Conservation (phyloP, 1,140 invertebrate species). For the Drosophila ercepeae region DNA sequence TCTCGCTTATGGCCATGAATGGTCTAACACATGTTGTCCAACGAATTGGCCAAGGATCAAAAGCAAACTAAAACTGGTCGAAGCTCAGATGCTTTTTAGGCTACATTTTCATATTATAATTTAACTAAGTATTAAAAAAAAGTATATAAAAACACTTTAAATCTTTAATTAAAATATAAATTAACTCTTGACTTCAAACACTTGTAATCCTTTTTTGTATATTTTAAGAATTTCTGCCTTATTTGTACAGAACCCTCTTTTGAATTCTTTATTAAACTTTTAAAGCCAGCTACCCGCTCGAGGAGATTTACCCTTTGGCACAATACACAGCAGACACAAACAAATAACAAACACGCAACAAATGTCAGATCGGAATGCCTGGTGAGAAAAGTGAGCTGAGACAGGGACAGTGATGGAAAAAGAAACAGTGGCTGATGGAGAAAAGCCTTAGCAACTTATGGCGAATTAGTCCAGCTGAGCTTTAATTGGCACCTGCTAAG, state of each 20-base stretch:
- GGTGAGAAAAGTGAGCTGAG: constrained; percentile 10
- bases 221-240: no score
- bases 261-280: background rate
- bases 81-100: constrained; percentile 15
- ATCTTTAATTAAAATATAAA: no score
- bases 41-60: constrained; percentile 60
- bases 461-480: constrained; percentile 72
- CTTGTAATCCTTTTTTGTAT: no score
- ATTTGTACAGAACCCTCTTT: background rate
- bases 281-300: background rate
- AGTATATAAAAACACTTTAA: background rate
- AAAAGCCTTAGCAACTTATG: constrained; percentile 65
- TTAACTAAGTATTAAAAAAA: no score
- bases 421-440: constrained; percentile 29
- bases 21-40: constrained; percentile 39
- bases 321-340: constrained; percentile 10
- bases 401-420: constrained; percentile 25
- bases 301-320: constrained; percentile 26
- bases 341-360: constrained; percentile 61
- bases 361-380: constrained; percentile 61
- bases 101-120: background rate
- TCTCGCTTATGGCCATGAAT: constrained; percentile 59
- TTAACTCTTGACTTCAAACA: no score
- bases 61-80: constrained; percentile 13
- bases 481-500: constrained; percentile 60